Evolutionary conservation across 1,140 invertebrate genomes (phyloP), one percentile per base, ranked within the genome.

Genomic region (Aricia agestis): DNA sequence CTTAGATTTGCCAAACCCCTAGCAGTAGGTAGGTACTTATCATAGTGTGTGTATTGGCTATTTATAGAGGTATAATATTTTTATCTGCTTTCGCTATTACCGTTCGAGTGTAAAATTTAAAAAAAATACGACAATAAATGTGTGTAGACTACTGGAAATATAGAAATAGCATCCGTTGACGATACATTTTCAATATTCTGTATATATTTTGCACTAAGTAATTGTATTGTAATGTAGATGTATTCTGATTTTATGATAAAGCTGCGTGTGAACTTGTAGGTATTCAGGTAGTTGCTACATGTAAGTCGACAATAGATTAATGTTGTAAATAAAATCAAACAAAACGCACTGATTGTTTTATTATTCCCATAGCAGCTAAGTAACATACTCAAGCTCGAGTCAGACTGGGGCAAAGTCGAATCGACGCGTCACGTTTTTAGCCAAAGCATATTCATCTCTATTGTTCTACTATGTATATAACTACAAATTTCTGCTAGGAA

Each of bases 121-220:
- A 69, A 72, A 72, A 73, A 77, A 72, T 76, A 73, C 74, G 77
- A 78, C 77, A 78, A 78, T 78, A 78, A 78, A 76, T 76, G 69
- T 78, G 32, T 74, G 69, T 78, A 78, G 76, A 58, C 19, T 67
- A 63, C 18, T 63, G 2, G 36, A 69, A 1, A 61, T 57, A 70
- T 75, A 70, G 70, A 69, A 63, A 52, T 71, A 52, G 31, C n/a
- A 66, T n/a, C 45, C 15, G 57, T 63, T 61, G 19, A 63, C 18
- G 18, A 63, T 63, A 19, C 17, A 19, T 6, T 63, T 25, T 63
- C 10, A 19, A 63, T 63, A 25, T 63, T 63, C 19, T 63, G 59
- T 63, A 63, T 63, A 63, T 63, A 63, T 25, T 63, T 19, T 63
- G 59, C 10, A 31, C 7, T 25, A 63, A 63, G 6, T 63, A 18